Evolutionary conservation across 2,888 invertebrate species (phyloP).

Genomic region (Cabera pusaria): DNA sequence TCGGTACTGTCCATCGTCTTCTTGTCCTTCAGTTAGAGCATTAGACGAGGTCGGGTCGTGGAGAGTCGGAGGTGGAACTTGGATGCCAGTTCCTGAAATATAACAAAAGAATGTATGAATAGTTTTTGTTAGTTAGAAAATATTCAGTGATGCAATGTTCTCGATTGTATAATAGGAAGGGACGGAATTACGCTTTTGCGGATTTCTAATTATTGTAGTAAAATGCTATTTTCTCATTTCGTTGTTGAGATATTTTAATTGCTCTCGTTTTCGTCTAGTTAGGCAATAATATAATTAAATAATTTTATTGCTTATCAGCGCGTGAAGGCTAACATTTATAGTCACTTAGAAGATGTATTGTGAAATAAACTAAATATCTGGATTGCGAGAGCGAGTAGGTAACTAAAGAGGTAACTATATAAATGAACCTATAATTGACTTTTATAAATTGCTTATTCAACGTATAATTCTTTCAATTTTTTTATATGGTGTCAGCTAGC

Average conservation of each 20-base stretch:
- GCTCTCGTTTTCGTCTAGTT: slow-evolving; percentile 19
- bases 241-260: slow-evolving; percentile 22
- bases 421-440: too few species aligned
- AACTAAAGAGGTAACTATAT: too few species aligned
- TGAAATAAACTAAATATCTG: not conserved
- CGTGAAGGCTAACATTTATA: slow-evolving; percentile 22
- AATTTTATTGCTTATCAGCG: slow-evolving; percentile 26
- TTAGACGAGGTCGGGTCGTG: slow-evolving; percentile 76
- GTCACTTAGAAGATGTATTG: slow-evolving; percentile 2
- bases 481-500: too few species aligned
- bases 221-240: slow-evolving; percentile 1
- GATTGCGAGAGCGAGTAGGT: too few species aligned
- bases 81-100: slow-evolving; percentile 85
- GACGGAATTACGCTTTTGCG: too few species aligned
- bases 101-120: not conserved
- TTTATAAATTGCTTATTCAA: too few species aligned
- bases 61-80: slow-evolving; percentile 92
- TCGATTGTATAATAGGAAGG: not conserved
- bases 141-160: not conserved
- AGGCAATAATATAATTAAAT: slow-evolving; percentile 26
- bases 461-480: too few species aligned
- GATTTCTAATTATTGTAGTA: too few species aligned
- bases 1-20: slow-evolving; percentile 93
- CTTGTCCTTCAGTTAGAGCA: slow-evolving; percentile 84
- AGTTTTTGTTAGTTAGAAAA: not conserved